phyloP scores from a whole-genome alignment of 2,888 invertebrate genomes.

The Mimachlamys varia region DNA sequence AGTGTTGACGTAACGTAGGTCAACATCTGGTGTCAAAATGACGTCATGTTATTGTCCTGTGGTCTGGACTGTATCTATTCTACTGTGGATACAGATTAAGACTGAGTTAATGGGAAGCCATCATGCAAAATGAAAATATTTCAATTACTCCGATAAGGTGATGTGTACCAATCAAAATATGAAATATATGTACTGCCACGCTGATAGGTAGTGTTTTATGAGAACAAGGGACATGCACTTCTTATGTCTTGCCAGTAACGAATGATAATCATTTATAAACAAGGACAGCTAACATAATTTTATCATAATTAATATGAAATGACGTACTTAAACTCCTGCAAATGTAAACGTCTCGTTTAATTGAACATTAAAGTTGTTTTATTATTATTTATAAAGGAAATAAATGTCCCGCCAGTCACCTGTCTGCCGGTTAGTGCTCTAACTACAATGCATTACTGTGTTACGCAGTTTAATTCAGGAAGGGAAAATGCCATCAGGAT shows the following conservation, averaged over 20 bases:
- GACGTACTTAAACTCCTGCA: neutral
- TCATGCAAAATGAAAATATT: too few species aligned
- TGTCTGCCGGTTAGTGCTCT: neutral
- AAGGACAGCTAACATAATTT: neutral
- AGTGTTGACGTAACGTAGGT: too few species aligned
- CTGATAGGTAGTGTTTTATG: neutral
- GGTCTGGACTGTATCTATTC: too few species aligned
- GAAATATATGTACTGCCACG: neutral
- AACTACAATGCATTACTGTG: too few species aligned
- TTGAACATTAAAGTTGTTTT: neutral
- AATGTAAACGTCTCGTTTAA: neutral
- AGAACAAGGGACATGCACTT: neutral
- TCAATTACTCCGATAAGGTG: neutral
- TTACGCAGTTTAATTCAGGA: neutral
- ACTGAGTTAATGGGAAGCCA: too few species aligned
- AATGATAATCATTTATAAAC: neutral
- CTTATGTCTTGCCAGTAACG: neutral
- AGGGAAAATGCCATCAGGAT: neutral
- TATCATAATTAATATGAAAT: constrained; percentile 11
- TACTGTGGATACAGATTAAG: too few species aligned
- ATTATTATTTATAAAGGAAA: constrained; percentile 28
- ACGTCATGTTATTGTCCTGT: too few species aligned
- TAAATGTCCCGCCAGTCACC: neutral
- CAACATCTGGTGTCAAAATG: too few species aligned
- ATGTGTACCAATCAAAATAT: neutral